Evolutionary conservation across 64 coral and sea anemone species (phyloP).

Genomic region (Catalaphyllia jardinei): DNA sequence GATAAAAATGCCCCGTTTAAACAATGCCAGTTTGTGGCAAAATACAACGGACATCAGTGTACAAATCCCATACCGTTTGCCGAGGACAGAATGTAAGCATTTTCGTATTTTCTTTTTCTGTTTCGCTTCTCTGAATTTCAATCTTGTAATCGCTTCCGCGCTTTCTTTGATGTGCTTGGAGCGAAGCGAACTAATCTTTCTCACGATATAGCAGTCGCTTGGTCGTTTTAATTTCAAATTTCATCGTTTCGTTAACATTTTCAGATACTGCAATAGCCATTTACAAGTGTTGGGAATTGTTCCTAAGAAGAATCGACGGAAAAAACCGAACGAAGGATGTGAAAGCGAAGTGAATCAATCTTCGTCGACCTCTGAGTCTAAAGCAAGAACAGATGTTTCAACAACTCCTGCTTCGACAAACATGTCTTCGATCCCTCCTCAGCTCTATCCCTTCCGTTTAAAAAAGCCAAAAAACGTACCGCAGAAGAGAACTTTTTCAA

Average conservation of each 20-base stretch:
- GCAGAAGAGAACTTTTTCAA: constrained; percentile 49
- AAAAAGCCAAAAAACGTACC: constrained; percentile 73
- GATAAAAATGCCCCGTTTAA: constrained; percentile 99
- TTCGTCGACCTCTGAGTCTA: constrained; percentile 60
- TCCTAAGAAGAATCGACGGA: constrained; percentile 96
- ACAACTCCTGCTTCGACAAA: constrained; percentile 58
- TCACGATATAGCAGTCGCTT: background rate
- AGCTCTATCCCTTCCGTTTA: constrained; percentile 55
- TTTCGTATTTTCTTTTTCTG: constrained; percentile 30
- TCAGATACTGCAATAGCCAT: constrained; percentile 99
- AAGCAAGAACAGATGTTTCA: constrained; percentile 69
- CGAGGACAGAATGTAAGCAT: constrained; percentile 99
- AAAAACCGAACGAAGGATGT: constrained; percentile 82
- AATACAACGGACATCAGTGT: constrained; percentile 99
- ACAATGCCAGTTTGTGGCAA: constrained; percentile 99
- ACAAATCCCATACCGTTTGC: constrained; percentile 96
- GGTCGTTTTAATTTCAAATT: background rate
- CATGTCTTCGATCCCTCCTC: constrained; percentile 79
- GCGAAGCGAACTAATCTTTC: background rate
- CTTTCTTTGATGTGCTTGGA: background rate
- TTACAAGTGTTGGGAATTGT: constrained; percentile 98
- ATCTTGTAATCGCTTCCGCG: constrained; percentile 16
- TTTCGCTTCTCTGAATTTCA: background rate
- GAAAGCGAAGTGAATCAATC: constrained; percentile 73
- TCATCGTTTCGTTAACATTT: constrained; percentile 3